These are phyloP conservation scores for Ashinkailepas kermadecensis DNA, from an alignment of 2,888 invertebrate genomes.

Conservation along the genomic window DNA sequence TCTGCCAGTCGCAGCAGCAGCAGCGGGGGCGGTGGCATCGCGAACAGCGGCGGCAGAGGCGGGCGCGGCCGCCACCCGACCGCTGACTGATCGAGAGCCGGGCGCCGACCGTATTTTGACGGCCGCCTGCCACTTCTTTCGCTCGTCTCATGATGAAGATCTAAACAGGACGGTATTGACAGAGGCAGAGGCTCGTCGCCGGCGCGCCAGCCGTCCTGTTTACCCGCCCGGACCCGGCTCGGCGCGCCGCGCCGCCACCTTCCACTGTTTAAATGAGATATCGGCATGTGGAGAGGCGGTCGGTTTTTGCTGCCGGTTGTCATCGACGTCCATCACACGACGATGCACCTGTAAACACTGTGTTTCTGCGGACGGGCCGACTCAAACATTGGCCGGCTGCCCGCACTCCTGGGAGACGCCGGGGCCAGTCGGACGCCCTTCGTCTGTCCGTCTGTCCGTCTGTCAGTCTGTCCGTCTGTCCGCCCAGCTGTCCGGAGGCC, in stretches of 20 bases:
- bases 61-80: too few species aligned
- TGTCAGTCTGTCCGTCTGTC: not conserved
- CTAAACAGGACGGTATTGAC: slow-evolving; percentile 5
- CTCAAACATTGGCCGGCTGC: slow-evolving; percentile 8
- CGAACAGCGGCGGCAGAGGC: too few species aligned
- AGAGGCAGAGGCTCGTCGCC: not conserved
- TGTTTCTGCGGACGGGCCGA: not conserved
- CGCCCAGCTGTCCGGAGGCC: too few species aligned
- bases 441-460: not conserved
- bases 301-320: not conserved
- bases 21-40: too few species aligned
- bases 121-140: not conserved
- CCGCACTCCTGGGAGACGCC: not conserved
- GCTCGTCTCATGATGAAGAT: not conserved
- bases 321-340: slow-evolving; percentile 1
- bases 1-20: too few species aligned
- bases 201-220: not conserved
- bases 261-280: slow-evolving; percentile 21
- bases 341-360: slow-evolving; percentile 14
- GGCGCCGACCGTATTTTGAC: not conserved
- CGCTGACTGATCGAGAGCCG: not conserved
- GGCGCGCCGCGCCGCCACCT: not conserved
- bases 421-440: not conserved
- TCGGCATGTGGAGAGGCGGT: slow-evolving; percentile 11
- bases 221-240: not conserved